phyloP scores from a whole-genome alignment of 2,888 invertebrate genomes.

The Elgonia sp. region DNA sequence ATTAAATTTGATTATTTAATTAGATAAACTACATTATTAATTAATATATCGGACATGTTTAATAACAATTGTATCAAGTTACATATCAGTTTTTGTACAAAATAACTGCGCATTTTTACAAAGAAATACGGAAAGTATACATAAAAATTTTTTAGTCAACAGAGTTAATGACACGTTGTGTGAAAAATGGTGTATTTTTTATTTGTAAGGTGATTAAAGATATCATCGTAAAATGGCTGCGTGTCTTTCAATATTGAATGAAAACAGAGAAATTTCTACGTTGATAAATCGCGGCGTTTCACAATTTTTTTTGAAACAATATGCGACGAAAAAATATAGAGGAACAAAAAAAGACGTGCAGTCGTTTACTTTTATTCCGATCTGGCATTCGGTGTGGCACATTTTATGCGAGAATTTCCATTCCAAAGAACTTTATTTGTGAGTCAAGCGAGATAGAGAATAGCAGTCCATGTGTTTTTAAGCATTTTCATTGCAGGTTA shows the following conservation, averaged over 20 bases:
- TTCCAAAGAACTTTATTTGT: conserved; percentile 38
- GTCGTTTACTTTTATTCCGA: conserved; percentile 26
- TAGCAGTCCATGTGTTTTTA: conserved; percentile 20
- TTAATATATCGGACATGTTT: not conserved
- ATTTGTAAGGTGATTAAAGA: not conserved
- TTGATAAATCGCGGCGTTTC: conserved; percentile 29
- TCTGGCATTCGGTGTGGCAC: conserved; percentile 1
- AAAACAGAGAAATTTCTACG: conserved; percentile 28
- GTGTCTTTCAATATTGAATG: conserved; percentile 30
- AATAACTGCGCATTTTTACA: not conserved
- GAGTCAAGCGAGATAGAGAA: conserved; percentile 31
- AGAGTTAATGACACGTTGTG: too few relatives aligned
- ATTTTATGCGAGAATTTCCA: conserved; percentile 38
- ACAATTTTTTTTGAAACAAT: not conserved
- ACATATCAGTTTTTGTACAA: not conserved
- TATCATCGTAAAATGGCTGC: not conserved
- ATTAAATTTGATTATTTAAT: too few relatives aligned
- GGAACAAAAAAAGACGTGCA: not conserved
- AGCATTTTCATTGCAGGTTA: conserved; percentile 12
- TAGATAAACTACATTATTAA: not conserved
- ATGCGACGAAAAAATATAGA: not conserved
- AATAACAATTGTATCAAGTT: not conserved
- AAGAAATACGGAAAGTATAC: not conserved
- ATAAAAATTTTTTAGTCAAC: not conserved
- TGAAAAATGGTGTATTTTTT: too few relatives aligned